These are phyloP conservation scores for Corythornis cristatus DNA, from an alignment of 2,113 vertebrate genomes.

Conservation along the genomic window DNA sequence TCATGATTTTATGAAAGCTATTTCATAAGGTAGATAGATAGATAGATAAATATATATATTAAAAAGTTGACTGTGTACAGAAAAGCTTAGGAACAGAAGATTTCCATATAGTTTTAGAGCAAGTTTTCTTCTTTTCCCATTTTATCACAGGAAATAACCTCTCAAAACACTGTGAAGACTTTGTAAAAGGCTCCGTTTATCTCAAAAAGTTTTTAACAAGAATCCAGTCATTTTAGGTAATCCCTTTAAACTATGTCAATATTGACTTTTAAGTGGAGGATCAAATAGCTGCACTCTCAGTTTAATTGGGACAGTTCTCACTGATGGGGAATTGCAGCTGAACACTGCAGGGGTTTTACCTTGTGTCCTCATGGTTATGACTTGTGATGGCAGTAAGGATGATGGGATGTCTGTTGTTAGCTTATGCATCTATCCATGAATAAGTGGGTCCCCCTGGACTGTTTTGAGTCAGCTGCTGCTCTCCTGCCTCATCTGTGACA, in stretches of 20 bases:
- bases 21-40: background rate
- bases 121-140: background rate
- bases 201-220: slow-evolving; percentile 25
- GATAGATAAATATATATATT: too few species aligned
- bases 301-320: background rate
- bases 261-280: slow-evolving; percentile 38
- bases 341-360: background rate
- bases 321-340: background rate
- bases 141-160: slow-evolving; percentile 17
- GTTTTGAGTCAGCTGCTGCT: background rate
- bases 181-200: slow-evolving; percentile 13
- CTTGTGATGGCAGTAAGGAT: background rate
- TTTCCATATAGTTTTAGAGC: slow-evolving; percentile 6
- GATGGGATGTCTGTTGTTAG: background rate
- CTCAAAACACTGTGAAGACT: background rate
- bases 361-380: background rate
- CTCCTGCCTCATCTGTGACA: background rate
- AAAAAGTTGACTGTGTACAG: slow-evolving; percentile 10
- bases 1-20: background rate
- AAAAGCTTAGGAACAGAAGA: slow-evolving; percentile 9
- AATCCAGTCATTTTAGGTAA: slow-evolving; percentile 25
- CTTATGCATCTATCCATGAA: background rate
- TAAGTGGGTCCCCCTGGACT: background rate
- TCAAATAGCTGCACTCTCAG: background rate
- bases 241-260: slow-evolving; percentile 33